These are phyloP conservation scores for Penaeus indicus DNA, from an alignment of 1,140 invertebrate species.

Conservation along the genomic window DNA sequence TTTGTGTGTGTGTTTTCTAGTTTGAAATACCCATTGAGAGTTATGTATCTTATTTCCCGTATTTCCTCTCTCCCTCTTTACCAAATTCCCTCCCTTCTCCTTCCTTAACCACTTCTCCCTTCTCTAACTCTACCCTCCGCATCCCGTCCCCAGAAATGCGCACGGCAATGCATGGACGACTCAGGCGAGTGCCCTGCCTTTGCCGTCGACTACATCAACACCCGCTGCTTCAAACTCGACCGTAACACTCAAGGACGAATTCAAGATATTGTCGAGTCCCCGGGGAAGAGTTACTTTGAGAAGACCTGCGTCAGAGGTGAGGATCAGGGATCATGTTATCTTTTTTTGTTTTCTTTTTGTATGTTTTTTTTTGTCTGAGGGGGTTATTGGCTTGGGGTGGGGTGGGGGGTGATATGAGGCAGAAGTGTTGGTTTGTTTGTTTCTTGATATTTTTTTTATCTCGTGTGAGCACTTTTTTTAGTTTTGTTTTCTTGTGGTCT, in stretches of 20 bases:
- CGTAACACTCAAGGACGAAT: conserved; percentile 72
- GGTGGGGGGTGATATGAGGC: too few species aligned
- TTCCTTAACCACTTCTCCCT: too few species aligned
- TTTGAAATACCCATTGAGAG: too few species aligned
- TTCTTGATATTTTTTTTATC: too few species aligned
- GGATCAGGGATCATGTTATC: not conserved
- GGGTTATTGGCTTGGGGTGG: not conserved
- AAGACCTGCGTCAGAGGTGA: conserved; percentile 72
- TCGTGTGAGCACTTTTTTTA: too few species aligned
- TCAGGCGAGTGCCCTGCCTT: conserved; percentile 73
- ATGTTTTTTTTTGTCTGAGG: not conserved
- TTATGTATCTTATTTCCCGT: too few species aligned
- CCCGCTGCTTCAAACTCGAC: conserved; percentile 72
- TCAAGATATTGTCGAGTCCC: conserved; percentile 70
- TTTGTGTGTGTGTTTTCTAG: too few species aligned
- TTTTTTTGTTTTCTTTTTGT: not conserved
- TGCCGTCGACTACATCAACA: conserved; percentile 71
- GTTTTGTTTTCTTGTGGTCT: too few species aligned
- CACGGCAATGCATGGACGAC: conserved; percentile 69
- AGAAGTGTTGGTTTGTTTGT: too few species aligned
- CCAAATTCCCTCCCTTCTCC: too few species aligned
- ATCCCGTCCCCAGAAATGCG: conserved; percentile 63
- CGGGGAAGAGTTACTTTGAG: conserved; percentile 73
- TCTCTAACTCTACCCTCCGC: not conserved
- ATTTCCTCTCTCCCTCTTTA: too few species aligned